phyloP scores from a whole-genome alignment of 2,113 vertebrate species.

The Alectura lathami region DNA sequence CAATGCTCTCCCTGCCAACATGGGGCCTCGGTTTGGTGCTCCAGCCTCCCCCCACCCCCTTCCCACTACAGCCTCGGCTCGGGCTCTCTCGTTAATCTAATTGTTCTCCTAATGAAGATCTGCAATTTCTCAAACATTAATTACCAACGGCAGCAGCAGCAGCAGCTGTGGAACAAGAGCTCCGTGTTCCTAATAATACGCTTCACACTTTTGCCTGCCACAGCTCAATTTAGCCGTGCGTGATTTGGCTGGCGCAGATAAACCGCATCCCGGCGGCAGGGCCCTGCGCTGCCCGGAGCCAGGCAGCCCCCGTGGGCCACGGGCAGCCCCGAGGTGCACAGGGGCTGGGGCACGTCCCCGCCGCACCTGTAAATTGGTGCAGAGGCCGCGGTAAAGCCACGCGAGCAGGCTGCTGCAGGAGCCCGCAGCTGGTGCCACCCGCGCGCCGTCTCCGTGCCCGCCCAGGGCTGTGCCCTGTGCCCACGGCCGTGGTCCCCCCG shows the following conservation, averaged over 20 bases:
- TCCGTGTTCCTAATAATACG: conserved; percentile 67
- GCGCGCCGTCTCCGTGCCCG: no score
- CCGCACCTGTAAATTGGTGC: fast-evolving
- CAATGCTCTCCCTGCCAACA: not conserved
- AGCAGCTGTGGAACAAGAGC: conserved; percentile 63
- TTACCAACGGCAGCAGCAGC: conserved; percentile 60
- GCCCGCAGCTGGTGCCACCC: no score
- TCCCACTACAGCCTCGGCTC: conserved; percentile 26
- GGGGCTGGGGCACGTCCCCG: not conserved
- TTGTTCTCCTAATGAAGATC: conserved; percentile 75
- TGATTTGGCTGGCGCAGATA: conserved; percentile 37
- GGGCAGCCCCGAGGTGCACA: not conserved
- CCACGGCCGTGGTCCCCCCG: no score
- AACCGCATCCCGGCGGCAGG: not conserved
- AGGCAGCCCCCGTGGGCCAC: no score
- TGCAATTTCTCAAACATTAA: conserved; percentile 72
- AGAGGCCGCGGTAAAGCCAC: not conserved
- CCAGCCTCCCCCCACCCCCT: not conserved
- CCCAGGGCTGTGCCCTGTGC: no score
- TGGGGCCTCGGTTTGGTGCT: not conserved
- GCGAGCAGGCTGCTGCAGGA: fast-evolving
- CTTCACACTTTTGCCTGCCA: conserved; percentile 62
- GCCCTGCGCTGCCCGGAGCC: no score
- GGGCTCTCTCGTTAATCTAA: conserved; percentile 60
- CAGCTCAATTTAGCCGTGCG: conserved; percentile 55